Percentiles rank a stretch among this genome's conserved stretches.
These are phyloP conservation scores for Procavia capensis DNA, from an alignment of 2,113 vertebrate genomes.

Conservation along the genomic window DNA sequence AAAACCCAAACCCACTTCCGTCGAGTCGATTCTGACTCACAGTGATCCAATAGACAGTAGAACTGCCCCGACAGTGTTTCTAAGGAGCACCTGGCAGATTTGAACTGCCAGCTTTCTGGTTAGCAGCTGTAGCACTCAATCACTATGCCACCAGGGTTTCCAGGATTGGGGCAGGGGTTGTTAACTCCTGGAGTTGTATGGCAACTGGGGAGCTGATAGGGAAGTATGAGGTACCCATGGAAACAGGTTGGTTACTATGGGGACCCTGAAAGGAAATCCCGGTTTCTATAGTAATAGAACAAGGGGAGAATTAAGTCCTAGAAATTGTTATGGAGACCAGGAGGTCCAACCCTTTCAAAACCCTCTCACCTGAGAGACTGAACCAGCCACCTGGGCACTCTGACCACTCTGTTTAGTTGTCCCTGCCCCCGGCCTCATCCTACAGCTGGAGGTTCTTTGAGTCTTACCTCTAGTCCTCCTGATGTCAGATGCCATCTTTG, in stretches of 20 bases:
- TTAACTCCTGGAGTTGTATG: conserved; percentile 63
- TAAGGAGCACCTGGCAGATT: too few relatives aligned
- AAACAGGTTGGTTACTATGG: conserved; percentile 73
- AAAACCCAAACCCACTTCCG: too few relatives aligned
- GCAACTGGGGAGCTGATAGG: conserved; percentile 65
- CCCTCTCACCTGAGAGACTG: neutral
- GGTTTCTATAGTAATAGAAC: conserved; percentile 62
- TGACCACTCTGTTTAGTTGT: neutral
- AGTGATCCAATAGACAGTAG: too few relatives aligned
- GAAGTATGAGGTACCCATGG: conserved; percentile 68
- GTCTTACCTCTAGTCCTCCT: neutral
- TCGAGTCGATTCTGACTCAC: too few relatives aligned
- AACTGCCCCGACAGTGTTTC: too few relatives aligned
- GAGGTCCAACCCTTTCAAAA: neutral
- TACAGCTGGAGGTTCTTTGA: neutral
- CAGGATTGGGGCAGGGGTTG: neutral
- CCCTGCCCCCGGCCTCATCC: neutral
- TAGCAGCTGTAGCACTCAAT: too few relatives aligned
- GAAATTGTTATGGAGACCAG: conserved; percentile 19
- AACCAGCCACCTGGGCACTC: neutral
- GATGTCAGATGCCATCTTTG: neutral
- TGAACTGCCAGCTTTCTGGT: too few relatives aligned
- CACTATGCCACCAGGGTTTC: neutral
- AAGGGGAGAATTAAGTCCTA: conserved; percentile 27
- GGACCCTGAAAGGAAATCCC: conserved; percentile 63